Percentiles rank a stretch among this genome's conserved stretches.
Evolutionary conservation across 2,797 vertebrate species (phyloP).

Genomic region (Tangara arthus): DNA sequence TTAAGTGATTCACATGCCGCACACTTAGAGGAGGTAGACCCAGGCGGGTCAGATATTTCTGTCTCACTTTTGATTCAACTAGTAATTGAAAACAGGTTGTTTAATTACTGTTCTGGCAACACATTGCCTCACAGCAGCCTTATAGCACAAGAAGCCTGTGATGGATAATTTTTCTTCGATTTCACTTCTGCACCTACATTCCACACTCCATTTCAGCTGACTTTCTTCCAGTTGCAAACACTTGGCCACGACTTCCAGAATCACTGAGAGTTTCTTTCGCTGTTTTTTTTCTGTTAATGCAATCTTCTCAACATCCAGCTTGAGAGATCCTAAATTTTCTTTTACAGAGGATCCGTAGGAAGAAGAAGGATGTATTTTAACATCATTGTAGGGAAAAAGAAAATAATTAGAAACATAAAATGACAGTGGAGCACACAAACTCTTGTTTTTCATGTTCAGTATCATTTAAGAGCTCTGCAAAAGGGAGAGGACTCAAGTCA

Average conservation of each 20-base stretch:
- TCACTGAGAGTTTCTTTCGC: conserved; percentile 80
- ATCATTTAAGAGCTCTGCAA: not conserved
- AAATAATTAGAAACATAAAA: not conserved
- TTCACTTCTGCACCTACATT: conserved; percentile 77
- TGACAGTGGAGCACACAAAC: not conserved
- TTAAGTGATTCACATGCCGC: not conserved
- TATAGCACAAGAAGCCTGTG: not conserved
- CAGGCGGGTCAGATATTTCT: not conserved
- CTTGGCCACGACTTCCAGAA: conserved; percentile 78
- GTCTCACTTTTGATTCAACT: not conserved
- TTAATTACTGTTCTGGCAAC: not conserved
- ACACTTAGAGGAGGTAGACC: not conserved
- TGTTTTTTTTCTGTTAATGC: conserved; percentile 81
- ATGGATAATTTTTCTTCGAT: not conserved
- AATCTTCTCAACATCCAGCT: conserved; percentile 84
- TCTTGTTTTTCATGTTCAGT: not conserved
- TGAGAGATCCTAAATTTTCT: conserved; percentile 78
- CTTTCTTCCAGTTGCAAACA: conserved; percentile 74
- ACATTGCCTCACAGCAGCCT: not conserved
- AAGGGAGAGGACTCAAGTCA: not conserved
- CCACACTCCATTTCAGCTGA: conserved; percentile 82
- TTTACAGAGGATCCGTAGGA: not conserved
- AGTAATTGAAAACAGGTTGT: not conserved
- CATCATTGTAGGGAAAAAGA: not conserved
- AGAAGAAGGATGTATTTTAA: not conserved